Conservation (phyloP, 2,113 vertebrate genomes). For the Ochotona princeps region DNA sequence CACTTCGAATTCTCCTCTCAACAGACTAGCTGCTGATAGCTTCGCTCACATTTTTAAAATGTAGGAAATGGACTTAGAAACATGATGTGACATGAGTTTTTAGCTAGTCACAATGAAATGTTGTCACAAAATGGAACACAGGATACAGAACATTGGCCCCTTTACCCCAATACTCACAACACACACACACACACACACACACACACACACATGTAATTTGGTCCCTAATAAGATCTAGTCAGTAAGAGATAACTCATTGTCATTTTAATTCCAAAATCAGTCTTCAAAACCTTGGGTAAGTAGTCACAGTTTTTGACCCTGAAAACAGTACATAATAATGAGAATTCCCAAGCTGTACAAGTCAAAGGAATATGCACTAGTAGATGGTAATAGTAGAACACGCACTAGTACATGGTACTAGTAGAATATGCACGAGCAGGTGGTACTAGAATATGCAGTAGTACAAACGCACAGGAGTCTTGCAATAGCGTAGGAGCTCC, state of each 20-base stretch:
- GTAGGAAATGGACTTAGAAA: slow-evolving; percentile 20
- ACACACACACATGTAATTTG: background rate
- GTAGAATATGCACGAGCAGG: no score
- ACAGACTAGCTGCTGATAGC: slow-evolving; percentile 51
- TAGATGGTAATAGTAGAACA: no score
- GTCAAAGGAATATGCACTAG: background rate
- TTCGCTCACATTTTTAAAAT: slow-evolving; percentile 37
- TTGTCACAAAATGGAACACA: background rate
- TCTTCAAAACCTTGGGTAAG: background rate
- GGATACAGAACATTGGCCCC: background rate
- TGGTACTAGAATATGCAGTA: no score
- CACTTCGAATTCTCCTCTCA: slow-evolving; percentile 52
- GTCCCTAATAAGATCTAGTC: background rate
- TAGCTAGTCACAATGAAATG: slow-evolving; percentile 3
- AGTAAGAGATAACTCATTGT: background rate
- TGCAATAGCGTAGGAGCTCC: background rate
- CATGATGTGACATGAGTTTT: background rate
- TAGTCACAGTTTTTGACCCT: background rate
- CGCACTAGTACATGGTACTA: no score
- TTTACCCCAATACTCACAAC: fast-evolving
- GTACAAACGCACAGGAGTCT: background rate
- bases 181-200: background rate
- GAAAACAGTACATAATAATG: background rate
- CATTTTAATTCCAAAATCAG: slow-evolving; percentile 35
- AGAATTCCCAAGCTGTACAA: background rate